Evolutionary conservation across 2,888 invertebrate species (phyloP).

Genomic region (Neuroscelio doddi): DNA sequence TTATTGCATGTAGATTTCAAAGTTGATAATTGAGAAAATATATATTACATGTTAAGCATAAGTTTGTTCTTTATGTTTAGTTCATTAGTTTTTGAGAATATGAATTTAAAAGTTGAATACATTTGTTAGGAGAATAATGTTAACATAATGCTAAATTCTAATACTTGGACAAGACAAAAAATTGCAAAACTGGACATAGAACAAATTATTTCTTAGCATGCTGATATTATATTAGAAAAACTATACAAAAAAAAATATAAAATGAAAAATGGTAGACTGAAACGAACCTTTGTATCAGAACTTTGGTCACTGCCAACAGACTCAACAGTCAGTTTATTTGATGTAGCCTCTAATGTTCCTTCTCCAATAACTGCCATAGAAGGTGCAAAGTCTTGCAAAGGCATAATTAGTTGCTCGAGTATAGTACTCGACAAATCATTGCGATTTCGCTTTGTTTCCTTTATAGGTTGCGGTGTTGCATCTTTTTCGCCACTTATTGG

Average conservation of each 20-base stretch:
- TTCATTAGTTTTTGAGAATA: too few relatives aligned
- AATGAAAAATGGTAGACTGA: slow-evolving; percentile 24
- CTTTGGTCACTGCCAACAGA: slow-evolving; percentile 64
- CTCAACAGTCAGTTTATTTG: slow-evolving; percentile 71
- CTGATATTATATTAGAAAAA: too few relatives aligned
- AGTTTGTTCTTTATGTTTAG: too few relatives aligned
- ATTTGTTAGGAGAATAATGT: too few relatives aligned
- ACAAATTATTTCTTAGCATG: too few relatives aligned
- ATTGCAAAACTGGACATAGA: too few relatives aligned
- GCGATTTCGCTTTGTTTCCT: slow-evolving; percentile 76
- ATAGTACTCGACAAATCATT: slow-evolving; percentile 82
- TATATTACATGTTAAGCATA: too few relatives aligned
- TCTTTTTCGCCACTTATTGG: slow-evolving; percentile 76
- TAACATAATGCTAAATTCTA: too few relatives aligned
- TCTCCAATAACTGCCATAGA: slow-evolving; percentile 69
- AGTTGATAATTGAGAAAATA: too few relatives aligned
- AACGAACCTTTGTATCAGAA: slow-evolving; percentile 73
- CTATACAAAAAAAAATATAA: slow-evolving; percentile 7
- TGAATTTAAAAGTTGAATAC: too few relatives aligned
- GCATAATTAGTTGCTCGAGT: slow-evolving; percentile 82
- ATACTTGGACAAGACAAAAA: too few relatives aligned
- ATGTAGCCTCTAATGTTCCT: slow-evolving; percentile 71
- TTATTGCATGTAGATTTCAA: too few relatives aligned
- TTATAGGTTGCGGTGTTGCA: slow-evolving; percentile 73
- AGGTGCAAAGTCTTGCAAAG: slow-evolving; percentile 76